A percentile compares a stretch with the other conserved stretches of the same genome.
Conservation (phyloP, 2,113 vertebrate species). For the Vanacampus margaritifer region DNA sequence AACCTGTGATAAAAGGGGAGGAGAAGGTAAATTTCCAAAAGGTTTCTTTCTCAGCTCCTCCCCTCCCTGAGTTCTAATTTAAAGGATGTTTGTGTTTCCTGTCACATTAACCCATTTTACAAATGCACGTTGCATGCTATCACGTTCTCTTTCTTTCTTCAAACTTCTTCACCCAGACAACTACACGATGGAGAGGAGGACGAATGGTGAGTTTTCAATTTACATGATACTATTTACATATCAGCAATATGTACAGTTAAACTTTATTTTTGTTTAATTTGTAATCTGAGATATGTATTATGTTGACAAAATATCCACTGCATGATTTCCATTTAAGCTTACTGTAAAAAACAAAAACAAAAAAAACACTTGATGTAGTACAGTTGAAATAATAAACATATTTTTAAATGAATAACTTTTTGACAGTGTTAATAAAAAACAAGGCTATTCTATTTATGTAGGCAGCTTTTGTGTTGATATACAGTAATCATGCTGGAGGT, state of each 20-base stretch:
- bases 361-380: not conserved
- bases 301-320: too few relatives aligned
- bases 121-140: not conserved
- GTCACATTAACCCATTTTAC: constrained; percentile 7
- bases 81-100: constrained; percentile 26
- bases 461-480: too few relatives aligned
- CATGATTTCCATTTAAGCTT: too few relatives aligned
- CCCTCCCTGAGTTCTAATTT: constrained; percentile 4
- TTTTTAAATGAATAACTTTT: not conserved
- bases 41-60: constrained; percentile 13
- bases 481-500: too few relatives aligned
- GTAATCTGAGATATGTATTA: not conserved
- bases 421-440: not conserved
- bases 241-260: not conserved
- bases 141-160: not conserved
- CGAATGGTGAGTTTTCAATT: constrained; percentile 38
- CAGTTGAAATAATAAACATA: not conserved
- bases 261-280: not conserved
- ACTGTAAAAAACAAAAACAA: too few relatives aligned
- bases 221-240: not conserved
- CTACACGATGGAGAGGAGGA: not conserved
- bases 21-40: constrained; percentile 46
- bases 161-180: not conserved
- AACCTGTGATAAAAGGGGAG: not conserved
- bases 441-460: not conserved